Evolutionary conservation across 2,113 vertebrate genomes (phyloP).

Genomic region (Pipra filicauda): DNA sequence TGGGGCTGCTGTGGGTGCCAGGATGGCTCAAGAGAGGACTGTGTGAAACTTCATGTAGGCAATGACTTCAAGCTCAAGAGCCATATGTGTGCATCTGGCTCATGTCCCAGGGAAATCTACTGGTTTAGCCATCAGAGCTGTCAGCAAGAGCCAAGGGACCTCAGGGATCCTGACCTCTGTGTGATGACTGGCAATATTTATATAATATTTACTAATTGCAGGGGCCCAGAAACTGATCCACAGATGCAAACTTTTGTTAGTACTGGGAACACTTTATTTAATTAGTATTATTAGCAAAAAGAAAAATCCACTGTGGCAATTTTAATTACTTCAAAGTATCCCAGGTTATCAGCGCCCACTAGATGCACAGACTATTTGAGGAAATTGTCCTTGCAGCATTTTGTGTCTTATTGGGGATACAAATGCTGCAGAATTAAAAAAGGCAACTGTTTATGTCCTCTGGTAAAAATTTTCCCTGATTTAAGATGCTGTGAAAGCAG

Average conservation of each 20-base stretch:
- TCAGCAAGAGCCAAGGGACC: neutral
- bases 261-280: neutral
- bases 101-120: neutral
- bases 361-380: neutral
- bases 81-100: neutral
- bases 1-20: neutral
- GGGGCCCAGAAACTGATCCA: neutral
- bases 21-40: neutral
- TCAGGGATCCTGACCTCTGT: neutral
- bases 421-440: neutral
- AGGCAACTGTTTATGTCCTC: neutral
- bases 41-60: neutral
- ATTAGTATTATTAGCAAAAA: neutral
- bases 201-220: neutral
- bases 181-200: neutral
- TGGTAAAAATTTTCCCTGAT: neutral
- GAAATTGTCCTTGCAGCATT: neutral
- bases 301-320: neutral
- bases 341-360: neutral
- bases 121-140: neutral
- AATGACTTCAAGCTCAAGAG: neutral
- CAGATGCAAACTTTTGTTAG: neutral
- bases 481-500: neutral
- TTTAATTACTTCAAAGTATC: neutral
- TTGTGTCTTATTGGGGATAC: neutral